These are phyloP conservation scores for Apostichopus californicus DNA, from an alignment of 35 echinoderm and acorn worm species.

Conservation along the genomic window DNA sequence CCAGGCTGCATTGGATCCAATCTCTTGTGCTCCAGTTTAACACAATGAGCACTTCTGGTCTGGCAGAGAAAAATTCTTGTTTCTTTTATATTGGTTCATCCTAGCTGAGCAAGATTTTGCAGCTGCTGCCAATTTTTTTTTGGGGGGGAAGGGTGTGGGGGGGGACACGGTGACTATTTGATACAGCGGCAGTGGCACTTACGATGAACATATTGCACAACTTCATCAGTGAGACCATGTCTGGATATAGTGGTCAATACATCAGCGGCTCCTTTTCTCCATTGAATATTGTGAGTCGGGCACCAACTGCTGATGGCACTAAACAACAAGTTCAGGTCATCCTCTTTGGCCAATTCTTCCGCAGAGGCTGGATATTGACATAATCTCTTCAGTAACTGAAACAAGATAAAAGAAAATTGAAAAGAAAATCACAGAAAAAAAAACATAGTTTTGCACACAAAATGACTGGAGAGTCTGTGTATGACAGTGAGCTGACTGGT, in stretches of 20 bases:
- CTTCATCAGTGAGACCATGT: slow-evolving; percentile 84
- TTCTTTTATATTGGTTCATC: no score
- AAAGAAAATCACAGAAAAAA: neutral
- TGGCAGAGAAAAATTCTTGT: no score
- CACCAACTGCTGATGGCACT: slow-evolving; percentile 97
- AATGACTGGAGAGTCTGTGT: no score
- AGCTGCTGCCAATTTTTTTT: no score
- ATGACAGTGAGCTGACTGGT: no score
- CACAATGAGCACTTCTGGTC: no score
- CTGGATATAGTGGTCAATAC: slow-evolving; percentile 94
- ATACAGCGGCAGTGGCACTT: slow-evolving; percentile 56
- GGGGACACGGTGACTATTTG: no score
- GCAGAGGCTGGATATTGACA: slow-evolving; percentile 82
- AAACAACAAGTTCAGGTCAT: slow-evolving; percentile 92
- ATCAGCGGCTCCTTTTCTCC: slow-evolving; percentile 99
- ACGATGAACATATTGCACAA: slow-evolving; percentile 98
- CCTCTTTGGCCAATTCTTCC: slow-evolving; percentile 90
- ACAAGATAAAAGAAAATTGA: neutral
- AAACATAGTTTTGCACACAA: no score
- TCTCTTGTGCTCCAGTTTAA: neutral
- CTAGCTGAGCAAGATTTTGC: no score
- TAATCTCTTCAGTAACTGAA: slow-evolving; percentile 81
- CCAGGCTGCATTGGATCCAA: no score
- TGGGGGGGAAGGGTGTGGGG: no score
- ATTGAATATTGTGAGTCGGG: slow-evolving; percentile 84